Base-by-base conservation (phyloP, 1,140 invertebrate species). In the Potamilus streckersoni region DNA sequence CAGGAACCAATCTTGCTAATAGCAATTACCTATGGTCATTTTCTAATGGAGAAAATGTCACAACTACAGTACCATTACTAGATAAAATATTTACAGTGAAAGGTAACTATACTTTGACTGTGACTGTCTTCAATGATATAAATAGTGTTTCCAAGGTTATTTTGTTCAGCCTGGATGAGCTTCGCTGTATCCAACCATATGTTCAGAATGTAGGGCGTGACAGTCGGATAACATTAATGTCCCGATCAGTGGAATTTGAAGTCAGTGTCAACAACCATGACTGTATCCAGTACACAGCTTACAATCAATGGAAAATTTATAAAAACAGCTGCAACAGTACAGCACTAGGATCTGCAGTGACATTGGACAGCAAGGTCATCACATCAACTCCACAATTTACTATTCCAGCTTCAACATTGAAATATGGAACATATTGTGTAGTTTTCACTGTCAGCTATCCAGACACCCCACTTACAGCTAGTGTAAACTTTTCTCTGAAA, bases 261-360 rank as follows among this genome's bases (percentile, higher is more conserved):
- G 81, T 83, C 12, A 69, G 67, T 56, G 71, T 86, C 8, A 73
- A 82, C 62, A 76, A 74, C 20, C 68, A 71, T 16, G 79, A 71
- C 17, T 86, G 86, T 72, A 71, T 61, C 17, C 14, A 71, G 14
- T 86, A 87, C 64, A 69, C 76, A 20, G 76, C 83, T 12, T 31
- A 60, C 2, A 82, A 86, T 66, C 59, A 62, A 14, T 87, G 86
- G 86, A 69, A 38, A 23, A 74, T 86, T 15, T 83, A 82, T 67
- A 60, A 70, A 5, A 68, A 62, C 15, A 4, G 62, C 15, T 79
- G 68, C 64, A 84, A 78, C 67, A 68, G 67, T 15, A 65, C 17
- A n/a, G 17, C 63, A 27, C 62, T 74, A 1, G 62, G 15, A 23
- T 73, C 67, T 58, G 14, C 62, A 59, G 73, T 76, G 19, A 27